Base-by-base conservation (phyloP, 2,113 vertebrate species). In the Saiga tatarica region DNA sequence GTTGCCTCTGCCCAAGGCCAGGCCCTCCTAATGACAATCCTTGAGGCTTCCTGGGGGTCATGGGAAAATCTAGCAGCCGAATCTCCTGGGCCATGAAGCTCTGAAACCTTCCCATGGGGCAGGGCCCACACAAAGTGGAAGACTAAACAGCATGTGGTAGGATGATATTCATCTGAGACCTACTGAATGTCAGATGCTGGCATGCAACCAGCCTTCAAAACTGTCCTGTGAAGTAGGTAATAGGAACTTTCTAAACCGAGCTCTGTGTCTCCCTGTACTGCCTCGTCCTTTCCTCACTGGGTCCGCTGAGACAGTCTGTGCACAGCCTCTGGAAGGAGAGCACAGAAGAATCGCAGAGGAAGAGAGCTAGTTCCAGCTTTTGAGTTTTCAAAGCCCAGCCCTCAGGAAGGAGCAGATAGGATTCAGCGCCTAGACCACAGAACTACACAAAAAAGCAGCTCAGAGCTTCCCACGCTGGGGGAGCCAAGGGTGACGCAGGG, bases 301-400 rank as follows among this genome's bases (percentile, higher is more conserved):
- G 57, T 50, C 62, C 12, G 1, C 13, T 52, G 21, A 39, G 55
- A 81, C 3, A 42, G 82, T 39, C 67, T 42, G n/a, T 50, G 33
- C 6, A 19, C 19, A 5, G 12, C 42, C 81, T 55, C 21, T 0
- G 21, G 62, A 60, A 92, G 39, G 33, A 86, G 7, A 26, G n/a
- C 50, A 30, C 14, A 17, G 30, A 57, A 93, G 53, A 92, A 53
- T n/a, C 1, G 0, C 36, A 57, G 25, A 83, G 12, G 30, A 83
- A 39, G 45, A 59, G 30, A 45, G 8, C 33, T 53, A 2, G 26
- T 26, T 74, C 13, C 21, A 15, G 64, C 13, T 85, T 47, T 7
- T 17, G 50, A 39, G 17, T 55, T 87, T 91, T 47, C 42, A 84
- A 92, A 97, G 23, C 6, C 53, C 36, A 86, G 64, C 30, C 17